A percentile compares a stretch with the other conserved stretches of the same genome.
phyloP scores from a whole-genome alignment of 37 sponge, comb jelly and placozoan genomes.

The Sycon ciliatum region DNA sequence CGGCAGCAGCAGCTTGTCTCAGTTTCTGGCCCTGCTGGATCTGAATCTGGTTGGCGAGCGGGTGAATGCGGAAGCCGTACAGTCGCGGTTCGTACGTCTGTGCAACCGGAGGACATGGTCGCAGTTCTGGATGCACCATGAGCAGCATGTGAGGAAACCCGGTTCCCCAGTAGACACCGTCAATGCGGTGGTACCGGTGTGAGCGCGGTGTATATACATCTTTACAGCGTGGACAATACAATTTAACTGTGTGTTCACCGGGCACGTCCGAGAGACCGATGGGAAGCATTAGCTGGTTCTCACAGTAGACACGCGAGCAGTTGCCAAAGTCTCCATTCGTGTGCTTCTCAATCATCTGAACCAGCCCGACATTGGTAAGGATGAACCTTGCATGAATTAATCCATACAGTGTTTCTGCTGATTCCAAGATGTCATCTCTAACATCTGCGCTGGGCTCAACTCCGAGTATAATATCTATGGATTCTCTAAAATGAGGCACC shows the following conservation, averaged over 20 bases:
- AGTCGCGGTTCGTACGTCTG: slow-evolving; percentile 84
- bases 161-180: slow-evolving; percentile 97
- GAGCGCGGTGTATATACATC: slow-evolving; percentile 99
- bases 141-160: slow-evolving; percentile 99
- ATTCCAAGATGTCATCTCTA: slow-evolving; percentile 64
- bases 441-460: slow-evolving; percentile 64
- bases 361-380: slow-evolving; percentile 16
- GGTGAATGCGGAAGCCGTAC: slow-evolving; percentile 97
- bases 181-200: slow-evolving; percentile 93
- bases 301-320: slow-evolving; percentile 94
- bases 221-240: slow-evolving; percentile 95
- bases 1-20: too few species aligned
- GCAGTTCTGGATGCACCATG: slow-evolving; percentile 92
- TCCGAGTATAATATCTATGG: slow-evolving; percentile 94
- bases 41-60: slow-evolving; percentile 87
- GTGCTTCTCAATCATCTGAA: slow-evolving; percentile 75
- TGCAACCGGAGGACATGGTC: too few species aligned
- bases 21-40: too few species aligned
- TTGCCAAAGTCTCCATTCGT: slow-evolving; percentile 97
- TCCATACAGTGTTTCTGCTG: slow-evolving; percentile 96
- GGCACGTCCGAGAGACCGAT: slow-evolving; percentile 85
- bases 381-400: slow-evolving; percentile 83
- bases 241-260: slow-evolving; percentile 94
- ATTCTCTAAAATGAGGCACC: slow-evolving; percentile 94
- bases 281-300: slow-evolving; percentile 91